phyloP scores from a whole-genome alignment of 1,140 invertebrate species.

The Macrotrachela quadricornifera region DNA sequence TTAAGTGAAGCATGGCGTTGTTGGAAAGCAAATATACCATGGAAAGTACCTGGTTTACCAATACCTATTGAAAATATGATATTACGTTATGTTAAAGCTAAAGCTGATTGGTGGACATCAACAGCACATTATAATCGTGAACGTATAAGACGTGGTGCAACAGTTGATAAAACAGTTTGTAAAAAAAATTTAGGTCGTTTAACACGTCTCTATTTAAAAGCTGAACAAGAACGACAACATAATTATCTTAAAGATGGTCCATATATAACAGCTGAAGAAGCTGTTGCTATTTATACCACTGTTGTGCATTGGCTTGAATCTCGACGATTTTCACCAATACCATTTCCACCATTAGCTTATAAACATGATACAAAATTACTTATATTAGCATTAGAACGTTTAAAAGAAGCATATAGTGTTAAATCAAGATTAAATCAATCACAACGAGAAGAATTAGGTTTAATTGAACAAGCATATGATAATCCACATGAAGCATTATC shows the following conservation, averaged over 20 bases:
- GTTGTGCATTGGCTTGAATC: conserved; percentile 98
- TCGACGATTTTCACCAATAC: conserved; percentile 86
- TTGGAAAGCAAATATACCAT: conserved; percentile 99
- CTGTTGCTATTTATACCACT: conserved; percentile 96
- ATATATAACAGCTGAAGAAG: conserved; percentile 96
- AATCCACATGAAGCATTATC: conserved; percentile 97
- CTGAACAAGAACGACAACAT: conserved; percentile 94
- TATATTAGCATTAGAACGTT: conserved; percentile 77
- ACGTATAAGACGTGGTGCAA: conserved; percentile 40
- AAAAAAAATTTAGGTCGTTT: conserved; percentile 95
- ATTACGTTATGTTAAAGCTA: conserved; percentile 95
- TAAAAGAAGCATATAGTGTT: conserved; percentile 97
- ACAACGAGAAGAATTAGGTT: conserved; percentile 85
- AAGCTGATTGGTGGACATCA: conserved; percentile 99
- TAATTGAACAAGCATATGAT: conserved; percentile 98
- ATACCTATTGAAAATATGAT: conserved; percentile 99
- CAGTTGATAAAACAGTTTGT: conserved; percentile 85
- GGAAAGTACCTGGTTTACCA: conserved; percentile 95
- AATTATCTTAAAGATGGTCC: conserved; percentile 98
- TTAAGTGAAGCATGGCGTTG: conserved; percentile 96
- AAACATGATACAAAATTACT: conserved; percentile 97
- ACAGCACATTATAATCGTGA: conserved; percentile 98
- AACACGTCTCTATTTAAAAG: conserved; percentile 85
- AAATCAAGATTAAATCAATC: conserved; percentile 95
- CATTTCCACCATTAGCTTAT: conserved; percentile 92